Evolutionary conservation across 2,113 vertebrate species (phyloP), one percentile per base, ranked within the genome.

Genomic region (Cervus canadensis): DNA sequence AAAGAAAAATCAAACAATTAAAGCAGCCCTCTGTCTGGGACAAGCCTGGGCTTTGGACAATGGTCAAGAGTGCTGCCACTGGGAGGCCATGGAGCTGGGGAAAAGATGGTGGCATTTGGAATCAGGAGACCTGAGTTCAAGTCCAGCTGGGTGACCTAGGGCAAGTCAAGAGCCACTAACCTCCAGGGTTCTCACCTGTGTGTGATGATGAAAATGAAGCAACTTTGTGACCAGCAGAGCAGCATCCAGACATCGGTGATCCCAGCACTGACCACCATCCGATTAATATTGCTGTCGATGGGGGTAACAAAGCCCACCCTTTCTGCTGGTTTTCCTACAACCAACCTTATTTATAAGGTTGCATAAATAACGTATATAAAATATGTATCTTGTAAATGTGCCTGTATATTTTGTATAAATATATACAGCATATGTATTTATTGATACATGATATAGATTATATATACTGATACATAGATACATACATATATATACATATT

Each of bases 21-120:
- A 30, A 79, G 25, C 50, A 14, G 76, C 19, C 23, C 36, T 52
- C 21, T 26, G 50, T 76, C n/a, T 33, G 57, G 82, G 83, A 30
- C 87, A 15, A 7, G 26, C 11, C 7, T 56, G 54, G 6, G 81
- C 2, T 36, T 45, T 6, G 2, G 12, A 11, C 56, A 43, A n/a
- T 0, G 7, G 10, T 15, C n/a, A 74, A 40, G 3, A n/a, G 15
- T 8, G 36, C 11, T 4, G 9, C 36, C 4, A 1, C 6, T 0
- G 9, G 91, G 33, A 7, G 26, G 28, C 30, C 19, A 16, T 0
- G 0, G 54, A 36, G 60, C 48, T 25, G 26, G 11, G 7, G 4
- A n/a, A 15, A 28, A 45, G 54, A 36, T 1, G 0, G 54, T 2
- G 10, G 52, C 36, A 0, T 71, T 1, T 10, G 81, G 21, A n/a